Evolutionary conservation across 2,888 invertebrate species (phyloP), one percentile per base, ranked within the genome.

Genomic region (Yponomeuta plumbellus): DNA sequence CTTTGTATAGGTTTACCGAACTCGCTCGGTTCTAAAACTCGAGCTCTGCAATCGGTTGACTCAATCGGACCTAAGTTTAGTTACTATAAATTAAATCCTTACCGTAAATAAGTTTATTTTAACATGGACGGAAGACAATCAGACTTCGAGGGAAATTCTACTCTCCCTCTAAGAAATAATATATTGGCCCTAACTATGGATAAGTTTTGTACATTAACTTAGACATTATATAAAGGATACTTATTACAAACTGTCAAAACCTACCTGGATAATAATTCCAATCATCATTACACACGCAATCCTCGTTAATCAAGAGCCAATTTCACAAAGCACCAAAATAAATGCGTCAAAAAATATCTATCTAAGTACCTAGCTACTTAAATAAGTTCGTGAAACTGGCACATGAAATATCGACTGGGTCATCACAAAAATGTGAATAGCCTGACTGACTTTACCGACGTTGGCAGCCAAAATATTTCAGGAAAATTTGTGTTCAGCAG

Each of bases 81-180:
- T 34, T 34, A 8, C 34, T 34, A 6, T 34, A 8, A 34, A 34
- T 1, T 34, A 34, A 34, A 34, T 34, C 34, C 3, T 34, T 34
- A 34, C 34, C 34, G 34, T 8, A 34, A 34, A 34, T 34, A 34
- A 34, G 34, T 34, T 34, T 34, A 8, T 13, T 52, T 58, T 21
- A 21, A 58, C 11, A 58, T 65, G 67, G 71, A 71, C 71, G 72
- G 74, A 74, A 74, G 71, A 73, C 74, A 71, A 67, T 74, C 72
- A 74, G 72, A 71, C 74, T 73, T 71, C 62, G 57, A 65, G 22
- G 61, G 64, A 17, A 52, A 52, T 52, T 13, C 8, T 34, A 34
- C 5, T 34, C 34, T 34, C 8, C 34, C 34, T 34, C 8, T 34
- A 10, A 10, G 34, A 34, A 34, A 34, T 26, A 26, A 26, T 26